These are phyloP conservation scores for Caenorhabditis remanei DNA, from an alignment of 1,140 invertebrate genomes.

Conservation along the genomic window DNA sequence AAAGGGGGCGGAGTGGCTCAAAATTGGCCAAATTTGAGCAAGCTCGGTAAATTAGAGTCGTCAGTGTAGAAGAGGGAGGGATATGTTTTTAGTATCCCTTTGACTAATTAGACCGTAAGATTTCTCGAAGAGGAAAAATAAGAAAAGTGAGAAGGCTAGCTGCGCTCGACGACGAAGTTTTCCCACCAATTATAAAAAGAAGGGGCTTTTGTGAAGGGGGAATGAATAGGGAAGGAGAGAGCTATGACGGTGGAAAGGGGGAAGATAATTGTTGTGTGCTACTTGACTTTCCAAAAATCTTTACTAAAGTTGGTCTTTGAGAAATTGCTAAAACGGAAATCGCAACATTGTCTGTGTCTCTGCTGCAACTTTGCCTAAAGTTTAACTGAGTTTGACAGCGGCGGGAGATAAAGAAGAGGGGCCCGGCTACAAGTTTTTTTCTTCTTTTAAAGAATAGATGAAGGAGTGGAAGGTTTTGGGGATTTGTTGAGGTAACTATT, in stretches of 20 bases:
- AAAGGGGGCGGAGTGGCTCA: not conserved
- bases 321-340: conserved; percentile 44
- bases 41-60: conserved; percentile 13
- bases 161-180: conserved; percentile 23
- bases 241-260: not conserved
- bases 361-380: conserved; percentile 8
- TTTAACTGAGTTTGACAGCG: conserved; percentile 27
- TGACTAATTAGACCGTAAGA: conserved; percentile 33
- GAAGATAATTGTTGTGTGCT: not conserved
- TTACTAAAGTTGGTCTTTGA: not conserved
- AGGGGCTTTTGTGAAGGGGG: not conserved
- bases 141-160: conserved; percentile 31
- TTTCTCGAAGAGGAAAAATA: conserved; percentile 18
- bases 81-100: conserved; percentile 9
- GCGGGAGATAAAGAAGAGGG: not conserved
- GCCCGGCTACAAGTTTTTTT: not conserved
- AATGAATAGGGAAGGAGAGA: conserved; percentile 10
- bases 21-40: conserved; percentile 47
- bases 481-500: too few species aligned
- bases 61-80: not conserved
- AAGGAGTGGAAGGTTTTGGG: too few species aligned
- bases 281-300: not conserved
- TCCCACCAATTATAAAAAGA: conserved; percentile 48
- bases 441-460: too few species aligned
- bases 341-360: not conserved